Percentiles rank a stretch among this genome's conserved stretches.
Conservation (phyloP, 2,888 invertebrate genomes). For the Lasioglossum lativentre region DNA sequence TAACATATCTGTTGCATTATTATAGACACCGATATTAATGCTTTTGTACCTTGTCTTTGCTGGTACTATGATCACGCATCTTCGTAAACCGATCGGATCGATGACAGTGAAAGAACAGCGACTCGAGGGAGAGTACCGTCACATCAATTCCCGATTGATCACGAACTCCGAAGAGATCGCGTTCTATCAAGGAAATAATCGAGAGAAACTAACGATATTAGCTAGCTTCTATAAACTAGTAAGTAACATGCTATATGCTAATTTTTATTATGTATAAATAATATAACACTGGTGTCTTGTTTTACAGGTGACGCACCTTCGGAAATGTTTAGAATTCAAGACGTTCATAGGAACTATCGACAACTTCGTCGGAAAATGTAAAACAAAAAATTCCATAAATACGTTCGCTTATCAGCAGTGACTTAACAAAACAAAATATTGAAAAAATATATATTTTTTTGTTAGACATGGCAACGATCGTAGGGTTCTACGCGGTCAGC, state of each 20-base stretch:
- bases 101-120: conserved; percentile 98
- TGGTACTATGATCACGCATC: conserved; percentile 93
- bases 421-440: neutral
- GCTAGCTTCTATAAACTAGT: conserved; percentile 95
- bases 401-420: neutral
- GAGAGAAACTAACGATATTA: conserved; percentile 94
- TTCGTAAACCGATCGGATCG: conserved; percentile 93
- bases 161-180: conserved; percentile 98
- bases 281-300: conserved; percentile 25
- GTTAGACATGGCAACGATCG: conserved; percentile 96
- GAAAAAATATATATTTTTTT: conserved; percentile 42
- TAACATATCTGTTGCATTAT: conserved; percentile 77
- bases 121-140: conserved; percentile 99
- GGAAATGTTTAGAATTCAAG: conserved; percentile 95
- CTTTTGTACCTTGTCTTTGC: conserved; percentile 94
- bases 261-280: neutral
- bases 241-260: conserved; percentile 25
- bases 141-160: conserved; percentile 97
- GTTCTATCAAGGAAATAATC: conserved; percentile 92
- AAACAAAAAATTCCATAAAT: conserved; percentile 74
- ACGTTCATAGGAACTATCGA: conserved; percentile 97
- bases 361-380: conserved; percentile 98
- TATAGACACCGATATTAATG: conserved; percentile 95
- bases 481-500: conserved; percentile 98
- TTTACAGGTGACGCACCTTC: conserved; percentile 90